phyloP scores from a whole-genome alignment of 1,140 invertebrate species.

The Doryteuthis pealeii region DNA sequence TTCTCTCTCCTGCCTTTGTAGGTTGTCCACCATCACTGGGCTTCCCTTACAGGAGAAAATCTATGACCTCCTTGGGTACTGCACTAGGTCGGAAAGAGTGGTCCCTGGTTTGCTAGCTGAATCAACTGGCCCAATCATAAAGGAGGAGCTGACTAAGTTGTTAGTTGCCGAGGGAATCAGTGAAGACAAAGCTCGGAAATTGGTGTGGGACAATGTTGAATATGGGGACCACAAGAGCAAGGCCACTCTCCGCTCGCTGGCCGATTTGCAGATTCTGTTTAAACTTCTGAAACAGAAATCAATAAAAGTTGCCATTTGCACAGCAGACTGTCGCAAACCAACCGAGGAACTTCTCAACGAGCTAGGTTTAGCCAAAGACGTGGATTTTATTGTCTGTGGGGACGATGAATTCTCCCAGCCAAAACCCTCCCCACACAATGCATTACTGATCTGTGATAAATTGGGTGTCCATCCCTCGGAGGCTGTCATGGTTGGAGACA shows the following conservation, averaged over 20 bases:
- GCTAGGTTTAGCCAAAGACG: slow-evolving; percentile 46
- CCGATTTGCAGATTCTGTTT: slow-evolving; percentile 58
- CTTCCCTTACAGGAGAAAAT: slow-evolving; percentile 52
- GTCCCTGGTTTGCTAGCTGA: slow-evolving; percentile 62
- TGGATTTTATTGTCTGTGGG: slow-evolving; percentile 62
- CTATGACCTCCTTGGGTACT: slow-evolving; percentile 59
- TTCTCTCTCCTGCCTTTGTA: slow-evolving; percentile 25
- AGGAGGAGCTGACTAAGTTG: slow-evolving; percentile 50
- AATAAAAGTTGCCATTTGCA: slow-evolving; percentile 63
- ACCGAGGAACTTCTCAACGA: slow-evolving; percentile 52
- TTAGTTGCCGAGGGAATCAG: slow-evolving; percentile 55
- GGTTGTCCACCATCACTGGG: slow-evolving; percentile 43
- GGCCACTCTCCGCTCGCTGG: slow-evolving; percentile 53
- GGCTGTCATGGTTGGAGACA: slow-evolving; percentile 63
- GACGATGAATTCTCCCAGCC: slow-evolving; percentile 59
- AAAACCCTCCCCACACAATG: slow-evolving; percentile 62
- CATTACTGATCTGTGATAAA: slow-evolving; percentile 58
- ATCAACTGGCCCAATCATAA: slow-evolving; percentile 53
- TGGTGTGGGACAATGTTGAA: slow-evolving; percentile 41
- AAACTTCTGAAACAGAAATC: slow-evolving; percentile 54
- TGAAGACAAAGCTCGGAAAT: slow-evolving; percentile 28
- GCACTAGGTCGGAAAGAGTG: slow-evolving; percentile 43
- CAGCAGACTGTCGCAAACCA: slow-evolving; percentile 58
- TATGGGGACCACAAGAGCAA: slow-evolving; percentile 39
- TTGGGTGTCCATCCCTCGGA: slow-evolving; percentile 57